phyloP scores from a whole-genome alignment of 2,888 invertebrate genomes.

The Salpingus planirostris region DNA sequence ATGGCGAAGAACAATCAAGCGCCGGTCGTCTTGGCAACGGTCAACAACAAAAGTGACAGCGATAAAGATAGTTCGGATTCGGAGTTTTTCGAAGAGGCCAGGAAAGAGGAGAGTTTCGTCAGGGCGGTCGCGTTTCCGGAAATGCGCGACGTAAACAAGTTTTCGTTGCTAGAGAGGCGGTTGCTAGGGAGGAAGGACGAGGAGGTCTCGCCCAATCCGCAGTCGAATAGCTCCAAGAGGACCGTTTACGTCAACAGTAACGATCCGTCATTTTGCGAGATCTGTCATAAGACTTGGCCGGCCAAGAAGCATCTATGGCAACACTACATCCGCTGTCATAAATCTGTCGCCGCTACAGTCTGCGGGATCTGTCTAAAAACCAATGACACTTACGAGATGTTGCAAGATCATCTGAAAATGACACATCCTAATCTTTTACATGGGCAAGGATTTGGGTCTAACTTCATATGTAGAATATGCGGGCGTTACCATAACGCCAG shows the following conservation, averaged over 20 bases:
- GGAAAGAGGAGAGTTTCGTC: constrained; percentile 11
- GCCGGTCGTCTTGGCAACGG: constrained; percentile 2
- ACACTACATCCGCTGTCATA: constrained; percentile 49
- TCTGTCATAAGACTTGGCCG: constrained; percentile 53
- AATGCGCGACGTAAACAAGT: constrained; percentile 21
- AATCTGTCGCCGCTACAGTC: constrained; percentile 48
- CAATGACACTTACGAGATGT: constrained; percentile 43
- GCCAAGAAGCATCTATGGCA: constrained; percentile 54
- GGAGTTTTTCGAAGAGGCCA: constrained; percentile 15
- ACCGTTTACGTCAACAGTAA: constrained; percentile 48
- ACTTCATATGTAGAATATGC: constrained; percentile 47
- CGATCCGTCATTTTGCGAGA: constrained; percentile 43
- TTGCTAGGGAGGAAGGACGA: constrained; percentile 28
- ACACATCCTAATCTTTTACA: constrained; percentile 44
- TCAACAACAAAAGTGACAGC: constrained; percentile 15
- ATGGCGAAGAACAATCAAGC: constrained; percentile 1
- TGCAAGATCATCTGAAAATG: constrained; percentile 37
- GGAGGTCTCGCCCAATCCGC: constrained; percentile 17
- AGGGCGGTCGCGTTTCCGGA: constrained; percentile 4
- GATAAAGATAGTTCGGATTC: constrained; percentile 16
- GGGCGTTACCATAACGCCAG: constrained; percentile 49
- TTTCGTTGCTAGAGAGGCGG: constrained; percentile 34
- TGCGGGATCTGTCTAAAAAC: constrained; percentile 52
- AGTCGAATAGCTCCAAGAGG: constrained; percentile 36
- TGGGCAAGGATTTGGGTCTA: constrained; percentile 46